Evolutionary conservation across 2,113 vertebrate genomes (phyloP).

Genomic region (Proteles cristata): DNA sequence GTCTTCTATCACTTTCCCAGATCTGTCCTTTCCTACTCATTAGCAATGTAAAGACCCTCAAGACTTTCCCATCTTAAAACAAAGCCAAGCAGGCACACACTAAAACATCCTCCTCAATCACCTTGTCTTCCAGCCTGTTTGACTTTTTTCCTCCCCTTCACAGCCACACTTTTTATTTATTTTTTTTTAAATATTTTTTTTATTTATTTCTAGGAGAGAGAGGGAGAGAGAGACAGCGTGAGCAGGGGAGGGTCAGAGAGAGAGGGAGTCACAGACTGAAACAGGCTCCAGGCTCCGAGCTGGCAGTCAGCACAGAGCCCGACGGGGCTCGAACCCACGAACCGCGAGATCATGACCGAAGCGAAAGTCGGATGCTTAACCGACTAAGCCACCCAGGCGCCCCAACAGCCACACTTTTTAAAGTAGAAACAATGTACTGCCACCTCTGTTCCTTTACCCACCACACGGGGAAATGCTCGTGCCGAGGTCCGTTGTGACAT

Average conservation of each 20-base stretch:
- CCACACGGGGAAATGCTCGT: not conserved
- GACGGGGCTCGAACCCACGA: too few relatives aligned
- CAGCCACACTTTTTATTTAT: not conserved
- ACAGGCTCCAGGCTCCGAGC: too few relatives aligned
- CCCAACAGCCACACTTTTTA: not conserved
- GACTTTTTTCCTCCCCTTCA: not conserved
- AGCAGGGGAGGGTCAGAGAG: too few relatives aligned
- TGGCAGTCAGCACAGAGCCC: too few relatives aligned
- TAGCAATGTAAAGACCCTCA: not conserved
- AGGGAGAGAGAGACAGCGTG: too few relatives aligned
- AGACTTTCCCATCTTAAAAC: not conserved
- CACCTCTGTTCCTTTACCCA: not conserved
- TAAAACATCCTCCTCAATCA: not conserved
- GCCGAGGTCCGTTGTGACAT: not conserved
- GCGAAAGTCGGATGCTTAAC: too few relatives aligned
- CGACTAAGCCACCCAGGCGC: too few relatives aligned
- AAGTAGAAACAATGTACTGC: not conserved
- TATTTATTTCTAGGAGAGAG: too few relatives aligned
- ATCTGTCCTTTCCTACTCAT: not conserved
- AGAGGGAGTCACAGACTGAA: too few relatives aligned
- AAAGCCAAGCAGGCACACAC: not conserved
- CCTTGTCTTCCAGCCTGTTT: not conserved
- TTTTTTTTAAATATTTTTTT: too few relatives aligned
- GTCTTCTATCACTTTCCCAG: not conserved
- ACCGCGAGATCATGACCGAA: too few relatives aligned